Evolutionary conservation across 2,888 invertebrate genomes (phyloP), one percentile per base, ranked within the genome.

Genomic region (Clepsis dumicolana): DNA sequence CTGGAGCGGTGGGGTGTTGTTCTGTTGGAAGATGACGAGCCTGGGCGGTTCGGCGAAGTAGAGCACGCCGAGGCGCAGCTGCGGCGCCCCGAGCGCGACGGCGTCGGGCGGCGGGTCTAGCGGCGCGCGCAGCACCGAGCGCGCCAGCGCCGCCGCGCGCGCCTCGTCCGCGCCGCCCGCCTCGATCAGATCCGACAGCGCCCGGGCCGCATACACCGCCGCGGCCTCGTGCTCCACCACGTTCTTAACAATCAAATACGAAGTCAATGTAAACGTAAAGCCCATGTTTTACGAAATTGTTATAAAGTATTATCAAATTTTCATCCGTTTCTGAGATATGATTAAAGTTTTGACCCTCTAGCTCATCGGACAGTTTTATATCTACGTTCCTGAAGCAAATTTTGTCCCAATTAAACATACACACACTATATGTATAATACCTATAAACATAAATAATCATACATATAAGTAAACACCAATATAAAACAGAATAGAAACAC

Each of bases 51-150:
- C 84, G 75, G 88, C 81, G 67, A 94, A 83, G 80, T 84, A 92
- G n/a, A 93, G 85, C 27, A 94, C 88, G 66, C 93, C 89, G 14
- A 94, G 89, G 71, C 94, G 91, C 18, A 94, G 85, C 64, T 94
- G 90, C 10, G 94, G 94, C 7, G 94, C 91, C 64, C 93, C 94
- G 10, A 93, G 87, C 0, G 94, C 94, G 24, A 93, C 90, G 64
- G 94, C 93, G 32, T 90, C 89, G 57, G 91, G 90, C 1, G 92
- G 84, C 5, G 93, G 89, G 1, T 82, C 78, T 24, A 94, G 85
- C 0, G 88, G 89, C 0, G 89, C 87, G 64, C 88, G 86, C 5
- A 90, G 89, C n/a, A 89, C 90, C 27, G 90, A 89, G 53, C 89
- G 88, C n/a, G 90, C 93, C 29, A 93, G 85, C 32, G 86, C 86